Evolutionary conservation across 1,140 invertebrate genomes (phyloP).

Genomic region (Cydia pomonella): DNA sequence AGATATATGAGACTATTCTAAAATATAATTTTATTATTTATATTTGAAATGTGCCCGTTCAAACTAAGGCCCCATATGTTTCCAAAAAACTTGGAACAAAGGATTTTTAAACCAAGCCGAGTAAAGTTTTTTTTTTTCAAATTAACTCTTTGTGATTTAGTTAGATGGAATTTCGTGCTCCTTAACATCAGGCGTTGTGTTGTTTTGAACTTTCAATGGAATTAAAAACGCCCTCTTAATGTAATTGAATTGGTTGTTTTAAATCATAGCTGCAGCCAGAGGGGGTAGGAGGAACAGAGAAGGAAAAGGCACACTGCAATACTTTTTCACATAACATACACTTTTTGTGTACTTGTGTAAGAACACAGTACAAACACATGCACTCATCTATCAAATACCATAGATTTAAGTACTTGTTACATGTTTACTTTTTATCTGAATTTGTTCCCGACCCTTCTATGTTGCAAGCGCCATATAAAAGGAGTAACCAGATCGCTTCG

Average conservation of each 20-base stretch:
- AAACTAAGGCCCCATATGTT: not conserved
- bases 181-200: not conserved
- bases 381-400: too few relatives aligned
- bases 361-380: too few relatives aligned
- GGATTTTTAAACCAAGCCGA: slow-evolving; percentile 9
- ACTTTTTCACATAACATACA: not conserved
- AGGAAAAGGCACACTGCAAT: not conserved
- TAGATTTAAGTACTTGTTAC: too few relatives aligned
- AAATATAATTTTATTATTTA: too few relatives aligned
- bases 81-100: not conserved
- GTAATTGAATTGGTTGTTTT: slow-evolving; percentile 4
- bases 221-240: not conserved
- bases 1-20: too few relatives aligned
- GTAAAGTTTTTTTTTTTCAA: slow-evolving; percentile 17
- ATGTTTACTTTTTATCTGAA: too few relatives aligned
- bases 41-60: not conserved
- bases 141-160: slow-evolving; percentile 31
- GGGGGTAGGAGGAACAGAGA: not conserved
- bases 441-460: too few relatives aligned
- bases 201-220: slow-evolving; percentile 14
- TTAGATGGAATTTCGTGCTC: slow-evolving; percentile 13
- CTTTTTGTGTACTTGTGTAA: too few relatives aligned
- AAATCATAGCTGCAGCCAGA: slow-evolving; percentile 1
- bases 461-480: too few relatives aligned
- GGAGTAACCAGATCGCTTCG: too few relatives aligned